These are phyloP conservation scores for Drosophila borborema DNA, from an alignment of 2,888 invertebrate species.

Conservation along the genomic window DNA sequence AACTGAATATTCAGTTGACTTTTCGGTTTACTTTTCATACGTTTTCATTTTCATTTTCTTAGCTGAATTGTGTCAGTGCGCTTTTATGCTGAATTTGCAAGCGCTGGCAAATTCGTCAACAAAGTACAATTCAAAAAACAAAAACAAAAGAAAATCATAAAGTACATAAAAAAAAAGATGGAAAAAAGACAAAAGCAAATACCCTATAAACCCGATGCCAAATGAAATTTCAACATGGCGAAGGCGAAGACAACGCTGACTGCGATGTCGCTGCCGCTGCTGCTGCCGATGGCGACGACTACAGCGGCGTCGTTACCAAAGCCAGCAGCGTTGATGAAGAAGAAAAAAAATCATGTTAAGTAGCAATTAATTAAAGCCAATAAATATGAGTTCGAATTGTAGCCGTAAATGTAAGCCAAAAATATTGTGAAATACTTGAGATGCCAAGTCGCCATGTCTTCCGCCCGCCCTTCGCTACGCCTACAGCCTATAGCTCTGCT, in stretches of 20 bases:
- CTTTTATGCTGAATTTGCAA: constrained; percentile 74
- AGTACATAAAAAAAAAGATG: constrained; percentile 15
- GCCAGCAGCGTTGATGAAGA: not conserved
- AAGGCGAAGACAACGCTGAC: constrained; percentile 34
- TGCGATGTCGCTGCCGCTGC: not conserved
- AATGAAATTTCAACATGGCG: constrained; percentile 54
- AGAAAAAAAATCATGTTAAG: constrained; percentile 52
- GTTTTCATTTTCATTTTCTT: constrained; percentile 46
- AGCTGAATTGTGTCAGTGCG: constrained; percentile 63
- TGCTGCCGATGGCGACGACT: constrained; percentile 2
- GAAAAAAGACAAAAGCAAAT: constrained; percentile 28
- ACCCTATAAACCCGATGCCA: constrained; percentile 41
- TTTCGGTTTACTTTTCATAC: constrained; percentile 37
- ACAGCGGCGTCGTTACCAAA: constrained; percentile 10
- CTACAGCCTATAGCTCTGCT: not conserved
- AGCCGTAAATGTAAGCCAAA: constrained; percentile 38
- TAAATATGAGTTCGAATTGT: constrained; percentile 49
- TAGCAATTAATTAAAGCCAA: constrained; percentile 68
- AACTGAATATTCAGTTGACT: constrained; percentile 41
- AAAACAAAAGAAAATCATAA: constrained; percentile 29
- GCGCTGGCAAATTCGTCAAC: constrained; percentile 40
- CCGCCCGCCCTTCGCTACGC: not conserved
- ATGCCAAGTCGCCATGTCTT: constrained; percentile 16
- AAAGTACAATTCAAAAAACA: constrained; percentile 29
- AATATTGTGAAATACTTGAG: constrained; percentile 60